phyloP scores from a whole-genome alignment of 2,113 vertebrate genomes.

The Callorhinus ursinus region DNA sequence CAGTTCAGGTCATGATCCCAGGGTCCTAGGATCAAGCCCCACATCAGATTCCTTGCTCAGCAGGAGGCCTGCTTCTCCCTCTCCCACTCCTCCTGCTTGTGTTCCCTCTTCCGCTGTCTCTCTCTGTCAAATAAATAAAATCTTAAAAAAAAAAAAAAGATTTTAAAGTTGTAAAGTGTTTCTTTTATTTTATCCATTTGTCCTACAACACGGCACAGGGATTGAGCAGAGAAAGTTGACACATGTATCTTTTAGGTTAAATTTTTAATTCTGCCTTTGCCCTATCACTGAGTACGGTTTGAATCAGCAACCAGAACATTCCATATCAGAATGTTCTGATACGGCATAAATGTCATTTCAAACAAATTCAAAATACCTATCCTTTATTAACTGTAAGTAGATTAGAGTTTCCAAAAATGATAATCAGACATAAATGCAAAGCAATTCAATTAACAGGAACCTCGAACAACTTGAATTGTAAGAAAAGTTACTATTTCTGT shows the following conservation, averaged over 20 bases:
- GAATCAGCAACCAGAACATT: neutral
- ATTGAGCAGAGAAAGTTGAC: neutral
- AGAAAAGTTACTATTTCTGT: neutral
- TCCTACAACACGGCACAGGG: neutral
- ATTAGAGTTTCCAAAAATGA: neutral
- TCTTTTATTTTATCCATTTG: neutral
- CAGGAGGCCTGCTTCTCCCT: too few relatives aligned
- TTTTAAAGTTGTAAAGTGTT: neutral
- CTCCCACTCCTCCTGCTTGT: too few relatives aligned
- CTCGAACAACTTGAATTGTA: neutral
- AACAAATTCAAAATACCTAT: neutral
- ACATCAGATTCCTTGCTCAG: too few relatives aligned
- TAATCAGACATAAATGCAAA: neutral
- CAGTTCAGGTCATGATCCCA: too few relatives aligned
- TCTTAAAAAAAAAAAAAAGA: neutral
- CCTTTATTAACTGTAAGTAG: neutral
- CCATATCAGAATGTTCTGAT: neutral
- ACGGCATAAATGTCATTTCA: neutral
- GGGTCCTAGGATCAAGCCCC: too few relatives aligned
- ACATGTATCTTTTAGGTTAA: neutral
- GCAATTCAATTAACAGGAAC: neutral
- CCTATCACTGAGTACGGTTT: neutral
- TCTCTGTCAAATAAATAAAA: too few relatives aligned
- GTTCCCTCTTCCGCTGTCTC: too few relatives aligned
- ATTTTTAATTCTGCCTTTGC: conserved; percentile 35